Percentiles rank a stretch among this genome's conserved stretches.
phyloP scores from a whole-genome alignment of 2,888 invertebrate species.

The Gibbula magus region DNA sequence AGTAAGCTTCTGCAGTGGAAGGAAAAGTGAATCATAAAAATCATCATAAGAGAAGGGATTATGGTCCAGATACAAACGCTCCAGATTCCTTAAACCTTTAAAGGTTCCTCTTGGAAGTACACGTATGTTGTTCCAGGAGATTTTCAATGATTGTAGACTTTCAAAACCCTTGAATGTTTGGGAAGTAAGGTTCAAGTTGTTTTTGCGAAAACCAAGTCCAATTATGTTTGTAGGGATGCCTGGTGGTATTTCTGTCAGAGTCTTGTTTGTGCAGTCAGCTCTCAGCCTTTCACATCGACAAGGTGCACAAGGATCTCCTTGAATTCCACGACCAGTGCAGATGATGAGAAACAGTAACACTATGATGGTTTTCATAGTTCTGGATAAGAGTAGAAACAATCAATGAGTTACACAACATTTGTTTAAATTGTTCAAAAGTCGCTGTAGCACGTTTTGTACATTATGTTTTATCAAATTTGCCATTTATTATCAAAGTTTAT shows the following conservation, averaged over 20 bases:
- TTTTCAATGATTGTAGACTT: not conserved
- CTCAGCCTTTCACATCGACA: not conserved
- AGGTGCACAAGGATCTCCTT: not conserved
- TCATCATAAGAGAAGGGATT: not conserved
- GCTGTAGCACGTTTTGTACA: too few relatives aligned
- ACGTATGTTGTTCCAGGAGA: not conserved
- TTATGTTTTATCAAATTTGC: too few relatives aligned
- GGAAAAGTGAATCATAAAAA: not conserved
- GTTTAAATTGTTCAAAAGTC: too few relatives aligned
- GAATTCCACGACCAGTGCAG: too few relatives aligned
- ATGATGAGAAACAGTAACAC: too few relatives aligned
- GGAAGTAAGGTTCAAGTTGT: not conserved
- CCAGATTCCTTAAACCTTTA: not conserved
- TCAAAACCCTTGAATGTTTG: not conserved
- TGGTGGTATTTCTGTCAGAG: not conserved
- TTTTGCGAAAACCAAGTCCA: not conserved
- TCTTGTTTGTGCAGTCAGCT: not conserved
- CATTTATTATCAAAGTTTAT: too few relatives aligned
- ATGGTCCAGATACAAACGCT: not conserved
- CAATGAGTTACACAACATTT: too few relatives aligned
- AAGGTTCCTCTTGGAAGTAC: not conserved
- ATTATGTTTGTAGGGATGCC: not conserved
- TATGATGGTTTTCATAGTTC: too few relatives aligned
- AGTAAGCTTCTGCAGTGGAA: not conserved
- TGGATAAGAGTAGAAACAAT: too few relatives aligned